These are phyloP conservation scores for Cebidichthys violaceus DNA, from an alignment of 2,113 vertebrate genomes.

Conservation along the genomic window DNA sequence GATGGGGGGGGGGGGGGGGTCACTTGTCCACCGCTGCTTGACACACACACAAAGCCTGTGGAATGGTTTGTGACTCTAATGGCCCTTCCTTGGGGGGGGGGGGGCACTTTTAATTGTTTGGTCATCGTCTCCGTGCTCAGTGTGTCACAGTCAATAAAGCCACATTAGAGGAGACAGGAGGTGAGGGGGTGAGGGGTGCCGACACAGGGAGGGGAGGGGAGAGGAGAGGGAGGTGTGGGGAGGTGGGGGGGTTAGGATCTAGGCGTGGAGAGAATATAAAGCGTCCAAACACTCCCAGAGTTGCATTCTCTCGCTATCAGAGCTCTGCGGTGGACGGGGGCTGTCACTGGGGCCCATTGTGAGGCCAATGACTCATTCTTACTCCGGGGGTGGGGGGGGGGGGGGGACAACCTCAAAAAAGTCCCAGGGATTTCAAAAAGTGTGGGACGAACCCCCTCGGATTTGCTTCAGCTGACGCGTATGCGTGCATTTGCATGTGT, in stretches of 20 bases:
- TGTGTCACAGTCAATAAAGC: slow-evolving; percentile 83
- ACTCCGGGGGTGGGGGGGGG: background rate
- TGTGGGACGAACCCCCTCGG: slow-evolving; percentile 52
- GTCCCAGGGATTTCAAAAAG: slow-evolving; percentile 67
- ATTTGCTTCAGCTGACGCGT: slow-evolving; percentile 56
- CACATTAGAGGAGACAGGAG: slow-evolving; percentile 77
- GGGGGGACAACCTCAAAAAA: slow-evolving; percentile 56
- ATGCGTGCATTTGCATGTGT: slow-evolving; percentile 48
- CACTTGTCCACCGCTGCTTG: slow-evolving; percentile 40
- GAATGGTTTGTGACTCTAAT: slow-evolving; percentile 67
- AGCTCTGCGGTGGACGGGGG: slow-evolving; percentile 51
- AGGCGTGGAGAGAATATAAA: slow-evolving; percentile 73
- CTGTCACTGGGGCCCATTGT: slow-evolving; percentile 78
- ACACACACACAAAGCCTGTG: slow-evolving; percentile 47
- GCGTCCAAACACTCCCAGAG: slow-evolving; percentile 59
- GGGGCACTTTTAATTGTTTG: slow-evolving; percentile 74
- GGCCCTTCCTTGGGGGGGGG: slow-evolving; percentile 67
- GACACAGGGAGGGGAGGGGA: slow-evolving; percentile 71
- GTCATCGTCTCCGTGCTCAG: slow-evolving; percentile 79
- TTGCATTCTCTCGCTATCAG: slow-evolving; percentile 67
- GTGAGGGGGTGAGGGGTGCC: slow-evolving; percentile 75
- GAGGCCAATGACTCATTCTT: slow-evolving; percentile 74
- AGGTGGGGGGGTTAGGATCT: slow-evolving; percentile 76
- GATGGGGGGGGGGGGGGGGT: slow-evolving; percentile 43
- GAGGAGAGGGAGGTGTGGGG: slow-evolving; percentile 75